A percentile compares a stretch with the other conserved stretches of the same genome.
Evolutionary conservation across 1,140 invertebrate species (phyloP).

Genomic region (Parapsyche elsis): DNA sequence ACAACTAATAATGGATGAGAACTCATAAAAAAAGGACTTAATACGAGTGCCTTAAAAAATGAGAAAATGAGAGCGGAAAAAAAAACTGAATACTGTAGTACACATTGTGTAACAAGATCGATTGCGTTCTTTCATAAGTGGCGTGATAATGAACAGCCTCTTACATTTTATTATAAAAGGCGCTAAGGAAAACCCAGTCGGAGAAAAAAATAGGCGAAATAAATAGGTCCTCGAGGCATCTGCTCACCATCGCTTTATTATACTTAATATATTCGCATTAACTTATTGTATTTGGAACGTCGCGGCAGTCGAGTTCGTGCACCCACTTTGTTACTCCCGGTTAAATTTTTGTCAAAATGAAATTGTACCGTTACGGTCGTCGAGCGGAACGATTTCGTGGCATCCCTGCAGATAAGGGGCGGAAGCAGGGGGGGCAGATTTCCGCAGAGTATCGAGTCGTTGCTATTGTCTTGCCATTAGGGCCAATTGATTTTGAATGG

Average conservation of each 20-base stretch:
- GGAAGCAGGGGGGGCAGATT: not conserved
- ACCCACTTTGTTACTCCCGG: no score
- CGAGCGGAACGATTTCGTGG: not conserved
- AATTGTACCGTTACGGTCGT: no score
- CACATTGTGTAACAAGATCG: conserved; percentile 9
- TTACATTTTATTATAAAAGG: not conserved
- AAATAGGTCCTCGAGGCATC: not conserved
- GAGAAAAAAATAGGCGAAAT: not conserved
- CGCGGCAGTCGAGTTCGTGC: no score
- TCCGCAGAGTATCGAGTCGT: not conserved
- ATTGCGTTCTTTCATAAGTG: conserved; percentile 13
- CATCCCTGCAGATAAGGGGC: not conserved
- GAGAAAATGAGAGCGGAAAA: not conserved
- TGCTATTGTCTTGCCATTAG: conserved; percentile 19
- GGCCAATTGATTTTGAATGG: conserved; percentile 31
- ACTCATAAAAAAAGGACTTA: no score
- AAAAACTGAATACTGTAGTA: not conserved
- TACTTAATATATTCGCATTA: not conserved
- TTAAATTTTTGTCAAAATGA: no score
- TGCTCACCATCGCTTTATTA: not conserved
- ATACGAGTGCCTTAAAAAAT: not conserved
- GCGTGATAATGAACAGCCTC: conserved; percentile 3
- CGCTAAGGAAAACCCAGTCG: not conserved
- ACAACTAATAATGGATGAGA: no score
- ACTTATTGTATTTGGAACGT: not conserved